These are phyloP conservation scores for Rosalia funebris DNA, from an alignment of 2,888 invertebrate species.

Conservation along the genomic window DNA sequence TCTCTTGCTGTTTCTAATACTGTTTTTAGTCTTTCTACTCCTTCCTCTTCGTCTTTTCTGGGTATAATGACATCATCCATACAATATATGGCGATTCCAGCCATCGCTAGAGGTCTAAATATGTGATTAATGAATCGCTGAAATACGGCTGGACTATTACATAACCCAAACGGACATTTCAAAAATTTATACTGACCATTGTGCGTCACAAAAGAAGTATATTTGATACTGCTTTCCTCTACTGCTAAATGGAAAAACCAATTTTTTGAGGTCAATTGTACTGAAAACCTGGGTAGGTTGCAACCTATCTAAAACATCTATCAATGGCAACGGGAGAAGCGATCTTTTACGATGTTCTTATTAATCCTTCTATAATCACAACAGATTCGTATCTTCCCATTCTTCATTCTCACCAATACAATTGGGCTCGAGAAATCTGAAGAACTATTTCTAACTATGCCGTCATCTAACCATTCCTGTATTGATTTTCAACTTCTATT, in stretches of 20 bases:
- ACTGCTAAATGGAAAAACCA: not conserved
- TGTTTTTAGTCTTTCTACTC: not conserved
- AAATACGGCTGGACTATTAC: conserved; percentile 53
- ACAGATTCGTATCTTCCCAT: not conserved
- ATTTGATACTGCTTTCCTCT: not conserved
- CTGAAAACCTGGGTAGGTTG: not conserved
- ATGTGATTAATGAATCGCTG: conserved; percentile 55
- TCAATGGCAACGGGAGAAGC: not conserved
- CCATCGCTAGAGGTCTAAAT: conserved; percentile 48
- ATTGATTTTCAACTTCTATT: not conserved
- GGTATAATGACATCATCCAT: conserved; percentile 52
- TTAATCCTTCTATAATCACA: not conserved
- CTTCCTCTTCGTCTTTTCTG: not conserved
- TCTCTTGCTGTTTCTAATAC: not conserved
- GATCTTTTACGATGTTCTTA: not conserved
- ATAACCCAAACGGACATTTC: conserved; percentile 54
- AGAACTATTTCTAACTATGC: not conserved
- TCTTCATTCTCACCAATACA: not conserved
- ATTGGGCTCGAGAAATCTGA: not conserved
- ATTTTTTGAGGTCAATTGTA: not conserved
- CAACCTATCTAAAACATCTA: not conserved
- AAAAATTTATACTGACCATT: conserved; percentile 52
- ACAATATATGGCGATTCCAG: conserved; percentile 44
- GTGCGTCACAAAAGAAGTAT: conserved; percentile 44
- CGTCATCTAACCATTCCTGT: not conserved